These are phyloP conservation scores for human (Homo sapiens) DNA, from an alignment of 2,113 vertebrate species.

Conservation along the genomic window DNA sequence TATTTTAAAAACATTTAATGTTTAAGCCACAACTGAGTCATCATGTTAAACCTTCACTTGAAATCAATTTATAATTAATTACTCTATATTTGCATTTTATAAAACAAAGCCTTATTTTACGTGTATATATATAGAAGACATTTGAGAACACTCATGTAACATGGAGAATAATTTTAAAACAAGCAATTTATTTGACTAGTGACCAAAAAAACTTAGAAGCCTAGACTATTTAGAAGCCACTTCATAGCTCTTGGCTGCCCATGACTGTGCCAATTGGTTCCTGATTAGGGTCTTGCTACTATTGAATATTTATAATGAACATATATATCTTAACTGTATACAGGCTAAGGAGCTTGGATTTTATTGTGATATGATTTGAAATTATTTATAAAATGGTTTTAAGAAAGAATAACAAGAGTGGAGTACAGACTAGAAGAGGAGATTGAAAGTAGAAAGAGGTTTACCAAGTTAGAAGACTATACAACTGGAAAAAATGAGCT, in stretches of 20 bases:
- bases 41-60: background rate
- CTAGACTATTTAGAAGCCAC: background rate
- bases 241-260: background rate
- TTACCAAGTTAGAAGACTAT: background rate
- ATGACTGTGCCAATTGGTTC: background rate
- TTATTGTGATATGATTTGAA: background rate
- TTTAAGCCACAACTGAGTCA: background rate
- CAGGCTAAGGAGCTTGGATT: background rate
- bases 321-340: background rate
- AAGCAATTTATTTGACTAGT: background rate
- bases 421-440: background rate
- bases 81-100: background rate
- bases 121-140: background rate
- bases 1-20: background rate
- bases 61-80: conserved; percentile 25
- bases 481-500: background rate
- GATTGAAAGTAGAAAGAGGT: background rate
- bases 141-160: background rate
- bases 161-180: background rate
- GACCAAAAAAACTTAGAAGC: background rate
- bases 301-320: background rate
- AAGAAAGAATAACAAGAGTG: background rate
- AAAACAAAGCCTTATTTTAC: background rate
- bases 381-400: background rate
- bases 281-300: background rate